Evolutionary conservation across 2,888 invertebrate genomes (phyloP).

Genomic region (Argyra leucocephala): DNA sequence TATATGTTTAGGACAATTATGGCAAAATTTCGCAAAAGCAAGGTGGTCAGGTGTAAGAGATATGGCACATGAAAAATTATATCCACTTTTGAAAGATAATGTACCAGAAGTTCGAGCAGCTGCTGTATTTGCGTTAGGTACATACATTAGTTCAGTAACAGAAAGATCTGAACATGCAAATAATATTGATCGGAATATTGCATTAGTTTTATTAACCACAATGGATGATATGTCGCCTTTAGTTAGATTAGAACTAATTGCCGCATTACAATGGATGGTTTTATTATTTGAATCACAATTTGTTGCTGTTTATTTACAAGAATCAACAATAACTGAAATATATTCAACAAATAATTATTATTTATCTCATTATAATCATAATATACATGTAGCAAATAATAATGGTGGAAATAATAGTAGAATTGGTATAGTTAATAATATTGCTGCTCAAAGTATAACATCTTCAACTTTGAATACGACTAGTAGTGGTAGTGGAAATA

Average conservation of each 20-base stretch:
- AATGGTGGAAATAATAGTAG: constrained; percentile 14
- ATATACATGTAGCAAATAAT: constrained; percentile 21
- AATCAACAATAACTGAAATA: constrained; percentile 27
- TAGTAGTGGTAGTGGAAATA: background rate
- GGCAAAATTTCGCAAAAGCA: constrained; percentile 80
- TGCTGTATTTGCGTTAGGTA: constrained; percentile 88
- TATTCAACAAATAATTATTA: constrained; percentile 24
- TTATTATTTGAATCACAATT: constrained; percentile 82
- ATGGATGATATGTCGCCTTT: constrained; percentile 77
- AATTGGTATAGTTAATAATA: background rate
- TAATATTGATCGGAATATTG: constrained; percentile 86
- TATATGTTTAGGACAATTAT: constrained; percentile 80
- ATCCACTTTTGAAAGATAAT: constrained; percentile 65
- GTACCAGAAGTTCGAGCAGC: constrained; percentile 89
- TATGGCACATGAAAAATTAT: constrained; percentile 92
- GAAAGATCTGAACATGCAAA: constrained; percentile 87
- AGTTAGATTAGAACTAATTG: constrained; percentile 78
- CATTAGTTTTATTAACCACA: constrained; percentile 71
- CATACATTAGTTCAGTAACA: constrained; percentile 76
- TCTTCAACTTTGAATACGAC: constrained; percentile 30
- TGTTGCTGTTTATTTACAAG: constrained; percentile 64
- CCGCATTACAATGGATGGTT: constrained; percentile 78
- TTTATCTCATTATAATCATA: constrained; percentile 31
- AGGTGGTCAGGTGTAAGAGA: constrained; percentile 94
- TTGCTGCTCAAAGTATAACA: background rate